phyloP scores from a whole-genome alignment of 2,113 vertebrate genomes.

The Neodontobutis hainanensis region DNA sequence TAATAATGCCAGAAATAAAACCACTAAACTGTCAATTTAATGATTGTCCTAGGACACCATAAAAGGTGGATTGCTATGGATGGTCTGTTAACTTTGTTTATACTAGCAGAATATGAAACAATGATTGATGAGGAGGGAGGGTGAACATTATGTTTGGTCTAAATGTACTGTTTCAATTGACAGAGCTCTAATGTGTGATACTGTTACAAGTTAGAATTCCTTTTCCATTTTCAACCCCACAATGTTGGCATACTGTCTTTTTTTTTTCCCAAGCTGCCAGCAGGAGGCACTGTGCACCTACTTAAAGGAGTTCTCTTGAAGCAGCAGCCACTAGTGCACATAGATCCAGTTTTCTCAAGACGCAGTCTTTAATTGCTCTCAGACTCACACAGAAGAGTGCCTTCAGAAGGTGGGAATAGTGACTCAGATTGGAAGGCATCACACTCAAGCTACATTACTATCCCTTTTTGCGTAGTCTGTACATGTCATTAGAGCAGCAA shows the following conservation, averaged over 20 bases:
- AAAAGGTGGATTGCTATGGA: constrained; percentile 41
- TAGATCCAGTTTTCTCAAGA: constrained; percentile 14
- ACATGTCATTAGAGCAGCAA: constrained; percentile 43
- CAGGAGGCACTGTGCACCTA: constrained; percentile 59
- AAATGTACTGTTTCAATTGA: neutral
- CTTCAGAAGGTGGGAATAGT: constrained; percentile 12
- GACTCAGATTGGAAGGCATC: too few species aligned
- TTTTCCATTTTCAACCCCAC: neutral
- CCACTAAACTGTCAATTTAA: too few species aligned
- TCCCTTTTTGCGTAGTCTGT: constrained; percentile 16
- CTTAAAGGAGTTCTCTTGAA: neutral
- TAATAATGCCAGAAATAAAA: too few species aligned
- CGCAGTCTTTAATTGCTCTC: constrained; percentile 8
- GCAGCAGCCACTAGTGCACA: constrained; percentile 4
- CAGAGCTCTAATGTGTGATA: neutral
- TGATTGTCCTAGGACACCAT: constrained; percentile 13
- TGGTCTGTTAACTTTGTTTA: constrained; percentile 28
- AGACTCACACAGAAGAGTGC: constrained; percentile 9
- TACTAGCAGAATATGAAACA: constrained; percentile 20
- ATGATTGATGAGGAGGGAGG: constrained; percentile 12
- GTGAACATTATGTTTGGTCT: neutral
- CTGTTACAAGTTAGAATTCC: neutral
- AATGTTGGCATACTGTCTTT: neutral
- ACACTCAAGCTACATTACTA: constrained; percentile 34
- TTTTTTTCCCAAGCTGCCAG: constrained; percentile 36